Percentiles rank a stretch among this genome's conserved stretches.
phyloP scores from a whole-genome alignment of 2,888 invertebrate genomes.

The Oligia strigilis region DNA sequence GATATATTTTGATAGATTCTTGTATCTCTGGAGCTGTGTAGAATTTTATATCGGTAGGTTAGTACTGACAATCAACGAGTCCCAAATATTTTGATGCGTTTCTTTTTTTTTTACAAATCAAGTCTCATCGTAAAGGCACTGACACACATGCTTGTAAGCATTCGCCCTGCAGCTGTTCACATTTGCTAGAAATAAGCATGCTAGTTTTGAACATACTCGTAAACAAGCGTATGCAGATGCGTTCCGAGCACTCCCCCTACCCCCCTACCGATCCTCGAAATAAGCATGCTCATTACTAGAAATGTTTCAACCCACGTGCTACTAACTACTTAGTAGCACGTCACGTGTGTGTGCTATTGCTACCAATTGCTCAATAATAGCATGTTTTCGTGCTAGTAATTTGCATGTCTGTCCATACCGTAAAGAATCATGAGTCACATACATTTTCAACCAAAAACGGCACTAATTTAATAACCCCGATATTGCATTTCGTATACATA shows the following conservation, averaged over 20 bases:
- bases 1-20: background rate
- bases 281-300: background rate
- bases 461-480: slow-evolving; percentile 33
- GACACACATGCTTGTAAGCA: background rate
- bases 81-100: background rate
- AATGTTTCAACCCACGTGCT: background rate
- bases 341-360: background rate
- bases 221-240: background rate
- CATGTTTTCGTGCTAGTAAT: background rate
- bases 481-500: slow-evolving; percentile 49
- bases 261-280: background rate
- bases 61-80: background rate
- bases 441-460: slow-evolving; percentile 10
- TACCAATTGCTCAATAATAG: background rate
- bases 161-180: background rate
- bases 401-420: background rate
- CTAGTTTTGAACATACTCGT: background rate
- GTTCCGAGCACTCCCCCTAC: background rate
- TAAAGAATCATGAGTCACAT: slow-evolving; percentile 18
- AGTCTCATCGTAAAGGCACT: background rate
- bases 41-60: background rate
- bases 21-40: background rate
- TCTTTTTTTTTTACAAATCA: background rate
- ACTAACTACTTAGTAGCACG: background rate
- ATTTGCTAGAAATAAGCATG: background rate